Conservation (phyloP, 1,140 invertebrate genomes). For the Plectrocnemia conspersa region DNA sequence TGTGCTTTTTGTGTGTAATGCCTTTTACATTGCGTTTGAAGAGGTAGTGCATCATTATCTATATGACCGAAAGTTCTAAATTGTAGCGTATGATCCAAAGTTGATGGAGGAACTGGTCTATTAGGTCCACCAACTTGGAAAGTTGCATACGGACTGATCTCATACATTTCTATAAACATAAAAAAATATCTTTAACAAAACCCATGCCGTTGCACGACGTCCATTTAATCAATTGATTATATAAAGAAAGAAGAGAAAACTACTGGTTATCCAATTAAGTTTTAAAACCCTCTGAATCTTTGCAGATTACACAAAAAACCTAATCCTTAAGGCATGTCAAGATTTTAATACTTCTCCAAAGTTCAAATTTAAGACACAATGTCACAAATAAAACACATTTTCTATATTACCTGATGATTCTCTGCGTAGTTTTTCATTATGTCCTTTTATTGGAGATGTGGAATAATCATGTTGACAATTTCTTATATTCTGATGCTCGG, state of each 20-base stretch:
- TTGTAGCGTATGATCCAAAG: conserved; percentile 66
- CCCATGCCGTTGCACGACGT: too few relatives aligned
- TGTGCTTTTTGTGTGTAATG: conserved; percentile 36
- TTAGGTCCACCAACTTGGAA: conserved; percentile 64
- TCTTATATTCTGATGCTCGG: conserved; percentile 62
- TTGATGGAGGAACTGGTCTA: conserved; percentile 50
- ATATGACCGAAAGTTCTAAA: conserved; percentile 70
- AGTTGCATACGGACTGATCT: conserved; percentile 73
- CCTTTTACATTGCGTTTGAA: conserved; percentile 42
- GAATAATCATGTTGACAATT: conserved; percentile 64
- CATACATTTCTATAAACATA: conserved; percentile 59
- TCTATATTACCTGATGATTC: conserved; percentile 27
- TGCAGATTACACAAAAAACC: not conserved
- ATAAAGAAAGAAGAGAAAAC: too few relatives aligned
- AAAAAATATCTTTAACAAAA: too few relatives aligned
- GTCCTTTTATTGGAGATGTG: conserved; percentile 53
- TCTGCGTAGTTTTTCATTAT: conserved; percentile 28
- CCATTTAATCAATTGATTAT: too few relatives aligned
- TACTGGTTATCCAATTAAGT: too few relatives aligned
- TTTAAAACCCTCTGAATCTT: too few relatives aligned
- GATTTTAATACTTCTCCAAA: too few relatives aligned
- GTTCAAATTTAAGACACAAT: too few relatives aligned
- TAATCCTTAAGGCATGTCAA: not conserved
- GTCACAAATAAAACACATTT: too few relatives aligned
- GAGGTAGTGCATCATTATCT: conserved; percentile 58